Base-by-base conservation (phyloP, 2,888 invertebrate genomes). In the Aporophyla nigra region DNA sequence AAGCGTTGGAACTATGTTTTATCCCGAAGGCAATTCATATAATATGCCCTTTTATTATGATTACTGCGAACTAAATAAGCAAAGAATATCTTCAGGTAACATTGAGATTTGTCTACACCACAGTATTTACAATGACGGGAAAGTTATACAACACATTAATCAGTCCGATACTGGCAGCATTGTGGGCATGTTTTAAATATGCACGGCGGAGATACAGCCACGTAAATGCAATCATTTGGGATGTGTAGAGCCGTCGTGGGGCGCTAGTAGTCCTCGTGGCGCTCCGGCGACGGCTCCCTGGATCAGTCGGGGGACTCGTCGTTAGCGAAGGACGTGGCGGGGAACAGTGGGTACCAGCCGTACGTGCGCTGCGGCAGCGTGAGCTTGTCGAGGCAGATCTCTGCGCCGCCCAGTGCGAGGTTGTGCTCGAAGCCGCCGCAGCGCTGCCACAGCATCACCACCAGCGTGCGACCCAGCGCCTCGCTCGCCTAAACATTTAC, bases 391-490 rank as follows among this genome's bases (percentile, higher is more conserved):
- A 99, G 97, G 85, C 98, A 97, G 84, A 99, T 98, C 94, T 99
- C 98, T 0, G 98, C 98, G 65, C 99, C 99, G 19, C 99, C 99
- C 61, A 99, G 96, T 62, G 97, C 97, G 62, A 96, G 93, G 92
- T 99, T 99, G 93, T 98, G 98, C 91, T 98, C 98, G 94, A 98
- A 98, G 5, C 98, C 98, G 78, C 98, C 98, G 92, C 98, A 98
- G 79, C 98, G 97, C 92, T 99, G 99, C 99, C 99, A 99, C 68
- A 99, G 97, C 98, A 99, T 99, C 72, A 99, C 98, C 86, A 99
- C 98, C 85, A 99, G 97, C 82, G 98, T 98, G 74, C 99, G 97
- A 0, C 98, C 98, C 46, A 98, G 97, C 0, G 98, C 98, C 92
- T 98, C 98, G 89, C 97, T 97, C 24, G 98, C 97, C 97, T 97